Evolutionary conservation across 23 tunicate species (phyloP).

Genomic region (Styela clava): DNA sequence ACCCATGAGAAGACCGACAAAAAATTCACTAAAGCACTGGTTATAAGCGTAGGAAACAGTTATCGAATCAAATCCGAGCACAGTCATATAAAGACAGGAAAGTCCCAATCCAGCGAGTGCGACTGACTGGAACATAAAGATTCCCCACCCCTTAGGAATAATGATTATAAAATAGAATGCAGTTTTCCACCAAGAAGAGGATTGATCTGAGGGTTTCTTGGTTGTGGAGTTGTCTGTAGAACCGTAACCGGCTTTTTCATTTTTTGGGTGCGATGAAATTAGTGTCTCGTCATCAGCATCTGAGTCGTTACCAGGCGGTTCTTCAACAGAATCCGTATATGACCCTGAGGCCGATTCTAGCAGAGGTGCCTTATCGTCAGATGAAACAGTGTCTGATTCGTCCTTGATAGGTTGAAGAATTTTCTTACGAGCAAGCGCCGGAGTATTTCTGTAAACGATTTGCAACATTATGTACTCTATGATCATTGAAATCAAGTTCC

Average conservation of each 20-base stretch:
- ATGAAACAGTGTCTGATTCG: not conserved
- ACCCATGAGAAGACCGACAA: conserved; percentile 56
- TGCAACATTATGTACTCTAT: conserved; percentile 50
- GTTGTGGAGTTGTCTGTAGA: not conserved
- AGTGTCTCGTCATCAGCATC: not conserved
- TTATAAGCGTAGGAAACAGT: conserved; percentile 61
- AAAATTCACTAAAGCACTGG: conserved; percentile 79
- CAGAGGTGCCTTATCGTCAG: not conserved
- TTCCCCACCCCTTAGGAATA: conserved; percentile 67
- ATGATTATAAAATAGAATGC: conserved; percentile 46
- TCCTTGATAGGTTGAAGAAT: not conserved
- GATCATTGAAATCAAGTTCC: conserved; percentile 74
- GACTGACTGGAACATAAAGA: conserved; percentile 58
- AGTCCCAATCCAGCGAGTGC: conserved; percentile 63
- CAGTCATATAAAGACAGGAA: conserved; percentile 71
- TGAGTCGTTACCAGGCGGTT: conserved; percentile 5
- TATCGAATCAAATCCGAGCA: conserved; percentile 67
- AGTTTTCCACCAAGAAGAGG: not conserved
- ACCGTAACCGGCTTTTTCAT: not conserved
- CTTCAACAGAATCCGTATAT: conserved; percentile 9
- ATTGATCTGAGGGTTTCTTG: not conserved
- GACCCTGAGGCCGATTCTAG: not conserved
- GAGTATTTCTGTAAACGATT: conserved; percentile 53
- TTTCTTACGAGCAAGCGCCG: conserved; percentile 41
- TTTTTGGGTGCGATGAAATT: not conserved